Evolutionary conservation across 2,113 vertebrate genomes (phyloP).

Genomic region (Ornithorhynchus anatinus): DNA sequence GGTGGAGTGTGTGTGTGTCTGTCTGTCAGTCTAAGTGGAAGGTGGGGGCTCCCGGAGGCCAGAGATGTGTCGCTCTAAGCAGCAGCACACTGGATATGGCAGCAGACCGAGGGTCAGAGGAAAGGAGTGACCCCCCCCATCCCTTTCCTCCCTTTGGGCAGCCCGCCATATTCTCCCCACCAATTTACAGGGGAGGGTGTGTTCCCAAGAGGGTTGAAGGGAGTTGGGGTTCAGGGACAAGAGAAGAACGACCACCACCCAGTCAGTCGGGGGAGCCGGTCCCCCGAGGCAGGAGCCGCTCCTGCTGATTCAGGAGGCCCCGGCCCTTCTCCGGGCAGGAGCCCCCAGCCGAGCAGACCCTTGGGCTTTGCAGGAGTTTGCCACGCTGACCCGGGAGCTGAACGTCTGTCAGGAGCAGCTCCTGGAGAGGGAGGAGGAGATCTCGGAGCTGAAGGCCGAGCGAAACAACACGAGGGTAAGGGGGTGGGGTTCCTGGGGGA

Average conservation of each 20-base stretch:
- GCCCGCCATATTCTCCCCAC: background rate
- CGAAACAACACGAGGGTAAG: constrained; percentile 95
- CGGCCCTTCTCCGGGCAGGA: background rate
- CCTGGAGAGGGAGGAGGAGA: constrained; percentile 95
- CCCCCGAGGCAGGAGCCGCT: background rate
- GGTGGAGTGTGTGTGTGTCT: too few species aligned
- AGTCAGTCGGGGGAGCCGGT: background rate
- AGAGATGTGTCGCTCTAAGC: too few species aligned
- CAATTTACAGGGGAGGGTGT: background rate
- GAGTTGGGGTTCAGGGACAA: background rate
- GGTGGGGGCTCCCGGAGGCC: too few species aligned
- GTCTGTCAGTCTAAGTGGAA: too few species aligned
- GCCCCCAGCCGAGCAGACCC: background rate
- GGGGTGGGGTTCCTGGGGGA: background rate
- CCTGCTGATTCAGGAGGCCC: background rate
- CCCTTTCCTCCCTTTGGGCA: background rate
- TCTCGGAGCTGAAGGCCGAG: constrained; percentile 95
- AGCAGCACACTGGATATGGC: too few species aligned
- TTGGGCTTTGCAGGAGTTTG: constrained; percentile 84
- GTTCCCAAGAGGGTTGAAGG: background rate
- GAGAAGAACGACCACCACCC: too few species aligned
- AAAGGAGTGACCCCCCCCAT: background rate
- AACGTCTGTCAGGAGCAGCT: constrained; percentile 94
- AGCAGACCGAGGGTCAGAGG: too few species aligned
- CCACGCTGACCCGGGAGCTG: constrained; percentile 94